Conservation (phyloP, 2,113 vertebrate genomes). For the Ia io region DNA sequence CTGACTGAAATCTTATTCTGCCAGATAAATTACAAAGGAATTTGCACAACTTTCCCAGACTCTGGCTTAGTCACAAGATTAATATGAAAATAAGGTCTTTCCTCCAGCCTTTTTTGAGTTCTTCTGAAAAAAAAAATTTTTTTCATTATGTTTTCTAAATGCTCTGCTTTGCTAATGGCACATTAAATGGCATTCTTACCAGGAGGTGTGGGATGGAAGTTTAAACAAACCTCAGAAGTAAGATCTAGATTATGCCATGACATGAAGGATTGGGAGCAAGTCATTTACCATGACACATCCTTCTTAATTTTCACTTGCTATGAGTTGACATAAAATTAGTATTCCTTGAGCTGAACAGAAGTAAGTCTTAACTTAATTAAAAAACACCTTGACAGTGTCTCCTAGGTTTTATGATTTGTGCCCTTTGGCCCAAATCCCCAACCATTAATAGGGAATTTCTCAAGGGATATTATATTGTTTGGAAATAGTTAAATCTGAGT, state of each 20-base stretch:
- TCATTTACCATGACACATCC: constrained; percentile 60
- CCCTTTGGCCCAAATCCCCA: neutral
- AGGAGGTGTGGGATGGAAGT: constrained; percentile 54
- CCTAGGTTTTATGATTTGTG: neutral
- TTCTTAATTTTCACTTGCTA: constrained; percentile 64
- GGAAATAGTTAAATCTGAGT: neutral
- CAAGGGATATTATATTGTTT: neutral
- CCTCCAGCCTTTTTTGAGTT: constrained; percentile 27
- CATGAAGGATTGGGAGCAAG: constrained; percentile 54
- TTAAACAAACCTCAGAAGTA: constrained; percentile 65
- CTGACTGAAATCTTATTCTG: constrained; percentile 56
- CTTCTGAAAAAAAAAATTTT: constrained; percentile 59
- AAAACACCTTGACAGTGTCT: neutral
- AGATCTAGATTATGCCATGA: constrained; percentile 66
- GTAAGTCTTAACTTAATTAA: constrained; percentile 19
- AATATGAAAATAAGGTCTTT: constrained; percentile 46
- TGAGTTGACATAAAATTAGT: constrained; percentile 50
- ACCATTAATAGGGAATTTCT: constrained; percentile 20
- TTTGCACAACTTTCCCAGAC: constrained; percentile 43
- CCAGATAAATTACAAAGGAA: constrained; percentile 74
- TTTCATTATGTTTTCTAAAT: constrained; percentile 73
- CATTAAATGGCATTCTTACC: constrained; percentile 67
- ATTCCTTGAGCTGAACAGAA: constrained; percentile 4
- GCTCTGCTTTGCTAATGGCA: constrained; percentile 72
- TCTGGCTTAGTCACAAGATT: constrained; percentile 58